Evolutionary conservation across 2,113 vertebrate species (phyloP), one percentile per base, ranked within the genome.

Genomic region (Origma solitaria): DNA sequence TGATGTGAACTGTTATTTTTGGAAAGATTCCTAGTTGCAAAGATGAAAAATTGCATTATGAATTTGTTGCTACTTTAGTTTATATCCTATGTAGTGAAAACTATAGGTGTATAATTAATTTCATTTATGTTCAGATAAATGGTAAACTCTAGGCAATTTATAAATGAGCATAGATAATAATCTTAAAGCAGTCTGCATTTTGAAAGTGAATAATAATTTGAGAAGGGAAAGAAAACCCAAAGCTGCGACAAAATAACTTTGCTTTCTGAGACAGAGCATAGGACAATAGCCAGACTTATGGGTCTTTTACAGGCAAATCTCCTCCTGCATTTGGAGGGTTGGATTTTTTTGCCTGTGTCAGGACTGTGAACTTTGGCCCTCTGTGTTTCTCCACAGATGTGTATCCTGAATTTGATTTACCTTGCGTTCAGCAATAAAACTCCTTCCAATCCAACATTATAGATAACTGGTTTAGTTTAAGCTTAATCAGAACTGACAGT

Each of bases 391-490:
- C 87, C 86, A 51, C 96, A 94, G 86, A 80, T 91, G 61, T 88
- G 66, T 47, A 91, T 84, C 68, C 53, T 18, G 42, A 95, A 85
- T 92, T 95, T 86, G 92, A 95, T 96, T 96, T 96, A 82, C 62
- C 51, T 76, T 57, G 44, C 13, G 1, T 94, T 93, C 38, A 53
- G 88, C 94, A 94, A 82, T 94, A 96, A 95, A 97, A 94, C 86
- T 70, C 69, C 37, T 86, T 93, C 82, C 79, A 91, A 62, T 76
- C 60, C 73, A 86, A 96, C 20, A 40, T 88, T 95, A 60, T 80
- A 96, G 96, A 96, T 97, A 91, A 81, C 57, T 95, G 82, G 79
- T 85, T 86, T 97, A 94, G 88, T 96, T 95, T 90, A 86, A 84
- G 86, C 65, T 33, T 81, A 86, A 90, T 89, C 65, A 76, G 68